These are phyloP conservation scores for Phasianus colchicus DNA, from an alignment of 2,113 vertebrate species.

Conservation along the genomic window DNA sequence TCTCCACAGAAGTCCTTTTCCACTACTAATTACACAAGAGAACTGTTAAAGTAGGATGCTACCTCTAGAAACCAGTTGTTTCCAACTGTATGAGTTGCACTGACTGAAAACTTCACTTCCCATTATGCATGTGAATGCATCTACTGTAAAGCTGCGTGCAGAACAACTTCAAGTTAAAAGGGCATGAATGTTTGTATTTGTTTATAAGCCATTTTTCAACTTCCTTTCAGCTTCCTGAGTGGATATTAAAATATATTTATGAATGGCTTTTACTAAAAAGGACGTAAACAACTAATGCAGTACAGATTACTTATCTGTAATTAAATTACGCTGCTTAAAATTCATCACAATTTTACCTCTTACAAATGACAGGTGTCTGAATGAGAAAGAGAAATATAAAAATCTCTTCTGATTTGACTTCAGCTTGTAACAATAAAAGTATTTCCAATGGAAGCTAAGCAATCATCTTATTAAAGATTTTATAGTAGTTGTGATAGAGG, in stretches of 20 bases:
- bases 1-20: background rate
- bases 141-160: background rate
- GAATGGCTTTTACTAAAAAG: background rate
- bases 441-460: background rate
- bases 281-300: background rate
- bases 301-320: background rate
- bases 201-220: background rate
- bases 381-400: background rate
- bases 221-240: background rate
- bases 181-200: background rate
- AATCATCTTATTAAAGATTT: background rate
- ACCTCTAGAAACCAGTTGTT: background rate
- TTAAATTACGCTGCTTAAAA: background rate
- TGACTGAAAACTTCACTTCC: background rate
- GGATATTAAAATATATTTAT: background rate
- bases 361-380: background rate
- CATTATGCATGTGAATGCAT: accelerated
- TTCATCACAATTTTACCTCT: background rate
- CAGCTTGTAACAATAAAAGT: background rate
- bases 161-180: background rate
- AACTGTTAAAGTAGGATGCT: background rate
- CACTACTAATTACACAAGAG: too few species aligned
- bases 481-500: background rate
- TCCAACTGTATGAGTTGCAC: background rate
- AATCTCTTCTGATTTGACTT: background rate